Percentiles rank a stretch among this genome's conserved stretches.
These are phyloP conservation scores for Mustela lutreola DNA, from an alignment of 2,113 vertebrate genomes.

Conservation along the genomic window DNA sequence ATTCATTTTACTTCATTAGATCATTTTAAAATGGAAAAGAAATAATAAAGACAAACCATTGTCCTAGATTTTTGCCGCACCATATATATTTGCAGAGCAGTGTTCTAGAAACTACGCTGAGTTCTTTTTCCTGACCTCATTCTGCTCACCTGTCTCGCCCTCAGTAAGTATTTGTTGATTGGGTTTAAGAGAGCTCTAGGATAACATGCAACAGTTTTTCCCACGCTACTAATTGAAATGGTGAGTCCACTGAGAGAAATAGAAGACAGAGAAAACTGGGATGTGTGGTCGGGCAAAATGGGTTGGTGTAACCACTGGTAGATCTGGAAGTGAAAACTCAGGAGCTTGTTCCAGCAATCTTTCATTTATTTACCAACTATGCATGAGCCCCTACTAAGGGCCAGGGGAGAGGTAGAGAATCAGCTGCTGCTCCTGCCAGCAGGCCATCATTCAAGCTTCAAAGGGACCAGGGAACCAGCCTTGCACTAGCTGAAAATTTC, in stretches of 20 bases:
- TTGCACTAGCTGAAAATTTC: background rate
- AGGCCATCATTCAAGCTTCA: background rate
- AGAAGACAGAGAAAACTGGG: background rate
- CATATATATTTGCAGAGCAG: background rate
- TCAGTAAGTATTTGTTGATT: background rate
- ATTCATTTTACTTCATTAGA: background rate
- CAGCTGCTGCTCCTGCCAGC: background rate
- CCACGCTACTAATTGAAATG: background rate
- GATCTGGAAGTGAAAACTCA: background rate
- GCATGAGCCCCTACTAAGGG: background rate
- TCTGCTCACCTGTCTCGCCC: slow-evolving; percentile 2
- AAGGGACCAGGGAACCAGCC: background rate
- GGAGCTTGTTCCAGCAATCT: background rate
- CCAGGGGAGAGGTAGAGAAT: background rate
- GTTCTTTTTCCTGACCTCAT: background rate
- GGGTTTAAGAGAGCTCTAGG: background rate
- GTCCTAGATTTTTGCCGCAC: background rate
- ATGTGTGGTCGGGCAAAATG: background rate
- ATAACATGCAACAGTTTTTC: background rate
- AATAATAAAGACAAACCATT: slow-evolving; percentile 7
- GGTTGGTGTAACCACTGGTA: background rate
- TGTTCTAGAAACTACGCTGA: slow-evolving; percentile 3
- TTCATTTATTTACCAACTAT: background rate
- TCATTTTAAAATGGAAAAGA: slow-evolving; percentile 43
- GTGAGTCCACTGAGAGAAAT: background rate